A percentile compares a stretch with the other conserved stretches of the same genome.
phyloP scores from a whole-genome alignment of 2,797 vertebrate species.

The Mormyrops attenuatus region DNA sequence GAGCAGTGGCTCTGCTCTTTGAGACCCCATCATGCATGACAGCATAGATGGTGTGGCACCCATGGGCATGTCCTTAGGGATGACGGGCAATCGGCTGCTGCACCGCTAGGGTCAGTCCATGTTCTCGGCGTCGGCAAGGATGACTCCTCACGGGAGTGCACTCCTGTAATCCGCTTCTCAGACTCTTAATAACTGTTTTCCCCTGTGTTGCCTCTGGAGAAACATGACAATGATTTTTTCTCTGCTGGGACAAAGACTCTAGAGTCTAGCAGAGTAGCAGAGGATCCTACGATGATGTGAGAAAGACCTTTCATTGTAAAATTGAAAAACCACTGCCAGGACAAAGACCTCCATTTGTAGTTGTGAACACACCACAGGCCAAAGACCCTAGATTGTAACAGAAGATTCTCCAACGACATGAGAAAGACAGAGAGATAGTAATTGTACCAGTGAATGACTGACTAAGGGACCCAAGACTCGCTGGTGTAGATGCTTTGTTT shows the following conservation, averaged over 20 bases:
- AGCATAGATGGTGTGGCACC: background rate
- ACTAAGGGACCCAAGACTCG: background rate
- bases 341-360: background rate
- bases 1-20: constrained; percentile 21
- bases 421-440: background rate
- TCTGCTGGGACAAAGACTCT: background rate
- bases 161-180: background rate
- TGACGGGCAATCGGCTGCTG: background rate
- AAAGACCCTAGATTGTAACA: background rate
- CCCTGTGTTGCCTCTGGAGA: background rate
- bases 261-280: background rate
- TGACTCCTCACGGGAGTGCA: background rate
- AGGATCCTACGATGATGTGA: background rate
- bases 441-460: background rate
- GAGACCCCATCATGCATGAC: constrained; percentile 32
- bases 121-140: background rate
- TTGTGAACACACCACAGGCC: background rate
- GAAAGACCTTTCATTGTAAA: background rate
- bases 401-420: background rate
- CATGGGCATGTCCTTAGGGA: background rate
- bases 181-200: constrained; percentile 4
- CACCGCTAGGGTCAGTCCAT: background rate
- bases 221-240: constrained; percentile 8
- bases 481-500: background rate
- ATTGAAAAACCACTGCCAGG: background rate